phyloP scores from a whole-genome alignment of 2,113 vertebrate species.

The Lamprotornis superbus region DNA sequence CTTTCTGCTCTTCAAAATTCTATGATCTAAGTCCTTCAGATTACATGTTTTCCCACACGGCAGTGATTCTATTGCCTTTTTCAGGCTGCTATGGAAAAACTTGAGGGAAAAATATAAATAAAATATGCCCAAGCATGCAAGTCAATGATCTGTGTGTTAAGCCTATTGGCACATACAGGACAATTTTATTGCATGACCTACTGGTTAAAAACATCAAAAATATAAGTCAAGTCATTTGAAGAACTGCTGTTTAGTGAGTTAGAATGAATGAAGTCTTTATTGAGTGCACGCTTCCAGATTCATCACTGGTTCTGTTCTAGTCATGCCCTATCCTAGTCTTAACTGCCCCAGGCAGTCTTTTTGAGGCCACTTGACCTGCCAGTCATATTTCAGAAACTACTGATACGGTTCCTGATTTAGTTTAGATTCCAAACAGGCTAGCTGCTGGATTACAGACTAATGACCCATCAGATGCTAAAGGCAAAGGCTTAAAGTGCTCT shows the following conservation, averaged over 20 bases:
- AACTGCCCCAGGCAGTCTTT: conserved; percentile 76
- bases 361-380: conserved; percentile 79
- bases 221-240: conserved; percentile 71
- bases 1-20: not conserved
- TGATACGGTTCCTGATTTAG: conserved; percentile 77
- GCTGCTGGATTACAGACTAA: conserved; percentile 80
- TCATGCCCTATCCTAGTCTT: conserved; percentile 66
- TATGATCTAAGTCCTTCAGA: not conserved
- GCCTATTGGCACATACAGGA: conserved; percentile 59
- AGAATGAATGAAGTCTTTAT: conserved; percentile 80
- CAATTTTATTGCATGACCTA: conserved; percentile 74
- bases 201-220: conserved; percentile 73
- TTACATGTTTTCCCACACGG: not conserved
- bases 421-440: conserved; percentile 74
- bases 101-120: conserved; percentile 55
- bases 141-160: conserved; percentile 69
- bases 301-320: conserved; percentile 70
- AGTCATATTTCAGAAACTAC: conserved; percentile 80
- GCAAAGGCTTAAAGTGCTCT: conserved; percentile 80
- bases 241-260: conserved; percentile 75
- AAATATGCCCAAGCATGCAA: conserved; percentile 43
- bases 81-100: conserved; percentile 47
- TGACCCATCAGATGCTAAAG: conserved; percentile 81
- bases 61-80: not conserved
- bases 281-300: conserved; percentile 68